phyloP scores from a whole-genome alignment of 2,113 vertebrate species.

The Nesospiza acunhae region DNA sequence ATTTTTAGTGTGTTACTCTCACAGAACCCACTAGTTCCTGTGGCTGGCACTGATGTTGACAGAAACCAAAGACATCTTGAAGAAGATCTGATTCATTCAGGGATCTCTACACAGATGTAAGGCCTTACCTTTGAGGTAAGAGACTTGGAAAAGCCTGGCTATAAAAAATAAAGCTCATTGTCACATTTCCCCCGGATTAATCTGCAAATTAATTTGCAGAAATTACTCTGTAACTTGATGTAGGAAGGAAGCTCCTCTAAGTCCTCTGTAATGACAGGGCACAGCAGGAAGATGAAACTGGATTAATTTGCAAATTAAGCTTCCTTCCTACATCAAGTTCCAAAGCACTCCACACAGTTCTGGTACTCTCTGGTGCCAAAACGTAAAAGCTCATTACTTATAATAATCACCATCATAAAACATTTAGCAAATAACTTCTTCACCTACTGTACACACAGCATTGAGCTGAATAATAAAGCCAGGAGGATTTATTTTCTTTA shows the following conservation, averaged over 20 bases:
- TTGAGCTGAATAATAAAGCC: constrained; percentile 3
- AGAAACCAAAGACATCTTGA: not conserved
- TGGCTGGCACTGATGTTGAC: not conserved
- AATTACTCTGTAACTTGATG: not conserved
- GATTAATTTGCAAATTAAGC: constrained; percentile 47
- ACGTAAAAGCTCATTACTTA: constrained; percentile 36
- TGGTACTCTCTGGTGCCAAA: not conserved
- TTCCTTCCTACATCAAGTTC: not conserved
- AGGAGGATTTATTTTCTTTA: constrained; percentile 35
- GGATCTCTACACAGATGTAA: not conserved
- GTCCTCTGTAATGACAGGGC: not conserved
- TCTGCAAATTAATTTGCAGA: constrained; percentile 30
- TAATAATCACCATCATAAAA: constrained; percentile 32
- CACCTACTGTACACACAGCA: constrained; percentile 2
- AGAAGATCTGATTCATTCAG: not conserved
- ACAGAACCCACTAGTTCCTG: not conserved
- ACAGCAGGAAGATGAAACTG: constrained; percentile 28
- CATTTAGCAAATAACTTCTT: constrained; percentile 41
- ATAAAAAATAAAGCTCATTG: not conserved
- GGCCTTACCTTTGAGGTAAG: not conserved
- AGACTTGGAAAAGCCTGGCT: not conserved
- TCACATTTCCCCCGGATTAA: not conserved
- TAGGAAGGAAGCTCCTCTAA: constrained; percentile 13
- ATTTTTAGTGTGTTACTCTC: not conserved
- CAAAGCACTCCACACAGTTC: not conserved